These are phyloP conservation scores for Megalopta genalis DNA, from an alignment of 1,140 invertebrate species.

Conservation along the genomic window DNA sequence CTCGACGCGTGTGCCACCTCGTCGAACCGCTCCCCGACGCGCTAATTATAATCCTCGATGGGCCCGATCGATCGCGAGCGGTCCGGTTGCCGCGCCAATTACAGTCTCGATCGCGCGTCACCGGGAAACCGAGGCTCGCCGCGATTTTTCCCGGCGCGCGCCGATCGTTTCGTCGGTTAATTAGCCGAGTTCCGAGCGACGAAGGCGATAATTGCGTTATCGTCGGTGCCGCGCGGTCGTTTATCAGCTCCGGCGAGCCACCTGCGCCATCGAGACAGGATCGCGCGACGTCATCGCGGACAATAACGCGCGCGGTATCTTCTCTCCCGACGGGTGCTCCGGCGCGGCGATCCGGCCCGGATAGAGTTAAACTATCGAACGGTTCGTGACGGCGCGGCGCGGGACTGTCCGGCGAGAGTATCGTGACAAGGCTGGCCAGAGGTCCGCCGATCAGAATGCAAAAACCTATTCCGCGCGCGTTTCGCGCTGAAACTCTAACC, in stretches of 20 bases:
- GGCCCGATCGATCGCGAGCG: not conserved
- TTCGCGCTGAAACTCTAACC: constrained; percentile 76
- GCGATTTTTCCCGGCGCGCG: not conserved
- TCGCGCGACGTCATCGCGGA: not conserved
- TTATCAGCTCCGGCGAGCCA: not conserved
- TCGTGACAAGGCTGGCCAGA: not conserved
- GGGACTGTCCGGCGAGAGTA: not conserved
- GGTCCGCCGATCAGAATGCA: constrained; percentile 47
- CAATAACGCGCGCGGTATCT: not conserved
- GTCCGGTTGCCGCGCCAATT: not conserved
- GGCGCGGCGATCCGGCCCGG: not conserved
- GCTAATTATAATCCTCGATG: constrained; percentile 10
- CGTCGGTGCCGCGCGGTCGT: not conserved
- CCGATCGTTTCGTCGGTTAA: not conserved
- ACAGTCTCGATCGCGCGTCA: constrained; percentile 7
- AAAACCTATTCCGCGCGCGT: constrained; percentile 64
- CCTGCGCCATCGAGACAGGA: not conserved
- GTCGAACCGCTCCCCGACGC: not conserved
- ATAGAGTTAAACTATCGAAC: not conserved
- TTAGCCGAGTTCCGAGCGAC: not conserved
- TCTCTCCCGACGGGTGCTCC: not conserved
- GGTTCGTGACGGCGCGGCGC: not conserved
- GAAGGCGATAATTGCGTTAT: constrained; percentile 10
- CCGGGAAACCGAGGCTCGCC: not conserved
- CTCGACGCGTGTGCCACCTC: not conserved